Evolutionary conservation across 2,797 vertebrate genomes (phyloP), one percentile per base, ranked within the genome.

Genomic region (Euphonia xanthogaster): DNA sequence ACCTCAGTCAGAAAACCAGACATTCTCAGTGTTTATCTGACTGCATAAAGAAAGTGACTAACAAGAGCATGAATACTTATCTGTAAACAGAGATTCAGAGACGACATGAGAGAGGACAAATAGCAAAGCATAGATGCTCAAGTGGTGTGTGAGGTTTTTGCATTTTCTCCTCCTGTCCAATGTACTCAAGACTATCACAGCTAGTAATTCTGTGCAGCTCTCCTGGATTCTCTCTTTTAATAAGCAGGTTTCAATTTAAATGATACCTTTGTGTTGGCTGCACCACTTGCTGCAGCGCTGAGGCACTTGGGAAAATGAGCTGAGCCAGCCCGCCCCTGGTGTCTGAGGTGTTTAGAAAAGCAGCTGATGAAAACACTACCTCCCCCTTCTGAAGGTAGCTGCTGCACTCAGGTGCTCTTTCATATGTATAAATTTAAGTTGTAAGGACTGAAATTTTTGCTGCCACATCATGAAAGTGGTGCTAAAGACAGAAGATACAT

Each of bases 111-210:
- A 31, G 33, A 48, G 28, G 24, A 57, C 19, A 42, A 33, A 39
- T 2, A 44, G 13, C 24, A 70, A 57, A 51, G 21, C 25, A 51
- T 1, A 51, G n/a, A 58, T 5, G 8, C 22, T 27, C 5, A 48
- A 33, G 3, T 31, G 9, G 4, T 33, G 14, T n/a, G 17, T 39
- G 14, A 11, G 3, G 14, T 9, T 23, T 20, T 21, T 9, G 4
- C 0, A 3, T 4, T 35, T 27, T 44, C 39, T n/a, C n/a, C 8
- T 17, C 13, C 31, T 16, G 3, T 35, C 3, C 33, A 31, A 6
- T 47, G 25, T 42, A 27, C 21, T 71, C 37, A 55, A 45, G 33
- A 37, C 10, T 25, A 24, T 51, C 31, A 65, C 18, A 70, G 21
- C 4, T 23, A 60, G 25, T 19, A 85, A 65, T 35, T 48, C 35